Percentiles rank a stretch among this genome's conserved stretches.
These are phyloP conservation scores for Polydrusus cervinus DNA, from an alignment of 2,888 invertebrate species.

Conservation along the genomic window DNA sequence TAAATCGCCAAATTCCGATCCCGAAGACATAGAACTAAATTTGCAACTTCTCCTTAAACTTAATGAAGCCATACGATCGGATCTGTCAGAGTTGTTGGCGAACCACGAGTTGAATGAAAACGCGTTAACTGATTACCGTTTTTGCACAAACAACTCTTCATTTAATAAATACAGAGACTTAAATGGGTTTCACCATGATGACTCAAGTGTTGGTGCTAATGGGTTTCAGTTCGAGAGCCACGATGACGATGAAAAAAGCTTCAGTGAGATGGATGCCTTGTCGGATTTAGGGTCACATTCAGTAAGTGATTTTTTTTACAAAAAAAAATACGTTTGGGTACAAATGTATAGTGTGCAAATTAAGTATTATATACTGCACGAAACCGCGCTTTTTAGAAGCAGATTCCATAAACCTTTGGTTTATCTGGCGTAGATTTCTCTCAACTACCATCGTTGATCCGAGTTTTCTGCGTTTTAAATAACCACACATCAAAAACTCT, in stretches of 20 bases:
- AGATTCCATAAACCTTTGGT: too few species aligned
- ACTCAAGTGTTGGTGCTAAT: slow-evolving; percentile 42
- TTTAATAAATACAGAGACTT: slow-evolving; percentile 36
- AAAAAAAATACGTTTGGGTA: background rate
- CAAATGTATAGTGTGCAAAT: too few species aligned
- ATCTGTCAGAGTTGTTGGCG: slow-evolving; percentile 61
- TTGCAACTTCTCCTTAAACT: slow-evolving; percentile 60
- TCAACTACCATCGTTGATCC: too few species aligned
- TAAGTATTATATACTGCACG: too few species aligned
- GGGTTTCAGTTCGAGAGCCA: slow-evolving; percentile 44
- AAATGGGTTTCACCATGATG: slow-evolving; percentile 41
- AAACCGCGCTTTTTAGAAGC: too few species aligned
- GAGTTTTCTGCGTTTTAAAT: too few species aligned
- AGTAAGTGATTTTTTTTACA: slow-evolving; percentile 46
- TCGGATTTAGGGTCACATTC: slow-evolving; percentile 56
- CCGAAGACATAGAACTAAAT: slow-evolving; percentile 58
- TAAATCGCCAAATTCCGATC: slow-evolving; percentile 42
- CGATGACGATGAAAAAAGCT: slow-evolving; percentile 53
- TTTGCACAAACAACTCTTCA: slow-evolving; percentile 50
- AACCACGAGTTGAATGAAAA: slow-evolving; percentile 55
- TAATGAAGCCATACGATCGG: slow-evolving; percentile 62
- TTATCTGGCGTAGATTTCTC: too few species aligned
- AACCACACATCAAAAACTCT: background rate
- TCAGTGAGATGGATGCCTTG: slow-evolving; percentile 52
- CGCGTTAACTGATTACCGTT: slow-evolving; percentile 40